These are phyloP conservation scores for Pachypsylla venusta DNA, from an alignment of 1,140 invertebrate genomes.

Conservation along the genomic window DNA sequence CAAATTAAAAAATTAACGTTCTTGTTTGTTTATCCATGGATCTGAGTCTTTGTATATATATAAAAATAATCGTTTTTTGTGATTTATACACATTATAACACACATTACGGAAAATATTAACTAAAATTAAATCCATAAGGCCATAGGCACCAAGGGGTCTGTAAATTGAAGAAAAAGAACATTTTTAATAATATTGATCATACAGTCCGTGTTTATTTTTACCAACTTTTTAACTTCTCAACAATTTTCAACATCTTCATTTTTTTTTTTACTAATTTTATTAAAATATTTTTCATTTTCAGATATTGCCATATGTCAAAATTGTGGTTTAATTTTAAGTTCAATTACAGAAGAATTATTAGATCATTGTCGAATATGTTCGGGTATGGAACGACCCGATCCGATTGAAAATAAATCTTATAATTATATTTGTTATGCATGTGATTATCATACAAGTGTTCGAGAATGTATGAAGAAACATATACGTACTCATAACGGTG, in stretches of 20 bases:
- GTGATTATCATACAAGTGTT: conserved; percentile 2
- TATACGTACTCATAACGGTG: conserved; percentile 33
- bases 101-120: no score
- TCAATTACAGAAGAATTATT: neutral
- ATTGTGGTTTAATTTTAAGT: neutral
- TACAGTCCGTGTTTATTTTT: neutral
- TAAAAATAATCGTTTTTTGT: no score
- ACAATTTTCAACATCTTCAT: neutral
- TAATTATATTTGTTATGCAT: neutral
- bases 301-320: neutral
- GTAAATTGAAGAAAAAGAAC: neutral
- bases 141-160: neutral
- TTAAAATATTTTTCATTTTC: neutral
- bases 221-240: neutral
- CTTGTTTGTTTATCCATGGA: no score
- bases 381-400: neutral
- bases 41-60: no score
- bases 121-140: neutral
- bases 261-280: neutral
- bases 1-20: no score
- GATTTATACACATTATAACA: no score
- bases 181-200: neutral
- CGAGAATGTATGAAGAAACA: conserved; percentile 21
- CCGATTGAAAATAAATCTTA: neutral
- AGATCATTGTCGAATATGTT: neutral